These are phyloP conservation scores for Crepidodera aurea DNA, from an alignment of 2,888 invertebrate genomes.

Conservation along the genomic window DNA sequence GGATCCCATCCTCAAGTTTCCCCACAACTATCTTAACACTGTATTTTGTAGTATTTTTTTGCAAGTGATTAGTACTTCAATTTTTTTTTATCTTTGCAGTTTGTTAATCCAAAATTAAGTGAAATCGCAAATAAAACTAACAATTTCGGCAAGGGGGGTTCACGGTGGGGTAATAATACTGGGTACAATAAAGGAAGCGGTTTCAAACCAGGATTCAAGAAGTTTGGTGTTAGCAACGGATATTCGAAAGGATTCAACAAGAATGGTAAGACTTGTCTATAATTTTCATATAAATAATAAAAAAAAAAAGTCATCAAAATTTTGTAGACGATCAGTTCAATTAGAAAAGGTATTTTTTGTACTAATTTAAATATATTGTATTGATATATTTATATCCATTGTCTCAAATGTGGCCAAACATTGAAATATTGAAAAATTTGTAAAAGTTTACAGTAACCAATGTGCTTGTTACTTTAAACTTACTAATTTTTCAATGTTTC, in stretches of 20 bases:
- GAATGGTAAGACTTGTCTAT: slow-evolving; percentile 6
- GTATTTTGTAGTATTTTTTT: slow-evolving; percentile 17
- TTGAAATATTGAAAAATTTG: too few relatives aligned
- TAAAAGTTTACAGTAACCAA: too few relatives aligned
- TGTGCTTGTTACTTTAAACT: too few relatives aligned
- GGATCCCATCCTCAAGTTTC: slow-evolving; percentile 76
- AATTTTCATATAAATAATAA: not conserved
- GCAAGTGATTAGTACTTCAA: not conserved
- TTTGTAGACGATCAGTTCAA: too few relatives aligned
- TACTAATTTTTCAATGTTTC: too few relatives aligned
- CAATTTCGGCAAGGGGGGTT: slow-evolving; percentile 69
- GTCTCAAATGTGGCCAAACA: too few relatives aligned
- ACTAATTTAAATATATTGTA: too few relatives aligned
- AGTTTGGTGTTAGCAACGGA: slow-evolving; percentile 18
- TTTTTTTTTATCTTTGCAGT: slow-evolving; percentile 61
- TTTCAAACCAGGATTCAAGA: slow-evolving; percentile 28
- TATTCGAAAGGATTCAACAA: slow-evolving; percentile 23
- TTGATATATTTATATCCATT: too few relatives aligned
- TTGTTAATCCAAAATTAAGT: slow-evolving; percentile 83
- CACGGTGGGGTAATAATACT: slow-evolving; percentile 59
- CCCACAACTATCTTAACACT: too few relatives aligned
- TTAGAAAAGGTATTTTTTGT: too few relatives aligned
- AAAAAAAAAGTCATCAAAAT: too few relatives aligned
- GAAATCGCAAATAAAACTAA: slow-evolving; percentile 75
- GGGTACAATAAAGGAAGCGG: slow-evolving; percentile 46